Percentiles rank a stretch among this genome's conserved stretches.
Evolutionary conservation across 1,140 invertebrate species (phyloP).

Genomic region (Zaprionus africanus): DNA sequence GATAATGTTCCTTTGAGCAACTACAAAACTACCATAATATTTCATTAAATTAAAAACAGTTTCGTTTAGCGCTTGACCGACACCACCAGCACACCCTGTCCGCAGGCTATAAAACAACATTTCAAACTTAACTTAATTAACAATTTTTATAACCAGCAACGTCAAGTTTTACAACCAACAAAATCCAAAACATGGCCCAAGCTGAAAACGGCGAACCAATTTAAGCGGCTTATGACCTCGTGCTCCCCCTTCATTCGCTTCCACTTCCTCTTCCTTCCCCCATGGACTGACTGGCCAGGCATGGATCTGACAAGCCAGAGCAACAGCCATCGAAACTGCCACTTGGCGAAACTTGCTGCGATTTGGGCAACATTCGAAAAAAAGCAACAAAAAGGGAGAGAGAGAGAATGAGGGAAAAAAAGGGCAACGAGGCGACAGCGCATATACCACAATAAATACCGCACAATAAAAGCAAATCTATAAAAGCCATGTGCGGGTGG

Average conservation of each 20-base stretch:
- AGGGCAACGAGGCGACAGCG: slow-evolving; percentile 3
- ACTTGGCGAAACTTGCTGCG: slow-evolving; percentile 36
- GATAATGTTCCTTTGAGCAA: not conserved
- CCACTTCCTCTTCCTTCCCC: not conserved
- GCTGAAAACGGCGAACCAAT: slow-evolving; percentile 54
- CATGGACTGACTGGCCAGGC: not conserved
- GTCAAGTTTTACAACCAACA: slow-evolving; percentile 27
- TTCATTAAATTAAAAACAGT: slow-evolving; percentile 4
- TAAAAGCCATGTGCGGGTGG: slow-evolving; percentile 37
- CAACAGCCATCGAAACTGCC: slow-evolving; percentile 22
- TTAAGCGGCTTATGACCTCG: slow-evolving; percentile 62
- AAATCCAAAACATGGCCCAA: slow-evolving; percentile 46
- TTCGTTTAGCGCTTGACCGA: not conserved
- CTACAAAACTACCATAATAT: not conserved
- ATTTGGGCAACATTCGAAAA: slow-evolving; percentile 13
- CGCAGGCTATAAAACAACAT: slow-evolving; percentile 56
- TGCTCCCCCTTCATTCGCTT: not conserved
- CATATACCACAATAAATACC: slow-evolving; percentile 73
- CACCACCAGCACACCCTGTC: slow-evolving; percentile 24
- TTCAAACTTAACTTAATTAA: slow-evolving; percentile 75
- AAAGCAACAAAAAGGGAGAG: slow-evolving; percentile 4
- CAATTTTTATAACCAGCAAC: slow-evolving; percentile 62
- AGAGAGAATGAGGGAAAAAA: slow-evolving; percentile 25
- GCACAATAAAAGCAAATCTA: slow-evolving; percentile 71
- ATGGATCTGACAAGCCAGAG: slow-evolving; percentile 9